Evolutionary conservation across 2,888 invertebrate species (phyloP).

Genomic region (Tortricodes alternella): DNA sequence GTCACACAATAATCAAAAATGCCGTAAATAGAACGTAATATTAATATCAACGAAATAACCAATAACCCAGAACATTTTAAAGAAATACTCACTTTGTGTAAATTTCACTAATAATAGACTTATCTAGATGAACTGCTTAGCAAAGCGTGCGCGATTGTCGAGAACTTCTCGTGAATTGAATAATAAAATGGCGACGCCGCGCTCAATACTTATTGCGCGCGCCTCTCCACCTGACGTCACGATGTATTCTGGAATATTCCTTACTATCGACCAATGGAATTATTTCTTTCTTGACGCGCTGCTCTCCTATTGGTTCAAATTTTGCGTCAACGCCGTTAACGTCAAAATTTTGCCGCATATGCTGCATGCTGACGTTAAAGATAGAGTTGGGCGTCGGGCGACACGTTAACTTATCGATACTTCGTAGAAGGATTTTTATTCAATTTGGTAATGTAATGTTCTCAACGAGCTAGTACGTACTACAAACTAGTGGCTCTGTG

Average conservation of each 20-base stretch:
- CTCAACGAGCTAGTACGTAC: too few species aligned
- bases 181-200: slow-evolving; percentile 64
- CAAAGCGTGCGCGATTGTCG: slow-evolving; percentile 78
- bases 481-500: too few species aligned
- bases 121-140: slow-evolving; percentile 67
- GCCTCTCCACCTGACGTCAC: slow-evolving; percentile 65
- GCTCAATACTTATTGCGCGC: slow-evolving; percentile 49
- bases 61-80: slow-evolving; percentile 8
- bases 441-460: too few species aligned
- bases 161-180: slow-evolving; percentile 73
- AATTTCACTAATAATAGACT: slow-evolving; percentile 51
- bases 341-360: slow-evolving; percentile 23
- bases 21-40: too few species aligned
- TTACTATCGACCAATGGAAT: slow-evolving; percentile 54
- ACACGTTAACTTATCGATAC: slow-evolving; percentile 1
- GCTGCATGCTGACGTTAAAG: slow-evolving; percentile 13
- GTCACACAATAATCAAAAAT: background rate
- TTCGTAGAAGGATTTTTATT: background rate
- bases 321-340: slow-evolving; percentile 31
- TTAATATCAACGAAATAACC: too few species aligned
- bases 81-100: slow-evolving; percentile 62
- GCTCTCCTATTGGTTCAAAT: slow-evolving; percentile 55
- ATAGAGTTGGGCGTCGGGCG: slow-evolving; percentile 1
- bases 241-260: slow-evolving; percentile 76
- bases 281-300: slow-evolving; percentile 38